Evolutionary conservation across 2,797 vertebrate species (phyloP), one percentile per base, ranked within the genome.

Genomic region (Anguilla megastoma): DNA sequence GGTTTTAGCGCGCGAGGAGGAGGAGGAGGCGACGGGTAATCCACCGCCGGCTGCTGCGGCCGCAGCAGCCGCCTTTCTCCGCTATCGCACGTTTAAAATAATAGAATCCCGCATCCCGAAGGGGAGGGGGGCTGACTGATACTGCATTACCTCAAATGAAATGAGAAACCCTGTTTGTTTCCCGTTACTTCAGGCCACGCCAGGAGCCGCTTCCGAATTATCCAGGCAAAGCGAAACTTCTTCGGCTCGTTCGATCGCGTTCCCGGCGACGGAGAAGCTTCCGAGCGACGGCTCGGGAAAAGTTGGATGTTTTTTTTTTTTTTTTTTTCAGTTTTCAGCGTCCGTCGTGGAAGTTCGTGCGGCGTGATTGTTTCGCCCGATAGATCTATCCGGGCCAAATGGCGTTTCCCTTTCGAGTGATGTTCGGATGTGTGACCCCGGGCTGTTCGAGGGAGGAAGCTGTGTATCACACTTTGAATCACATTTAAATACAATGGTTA

Each of bases 111-210:
- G 18, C 54, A 36, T 85, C 48, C 76, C 16, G 18, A 63, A 30
- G 52, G 41, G 56, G 16, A 27, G 36, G 36, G 36, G 54, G 54
- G 54, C 71, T n/a, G 86, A 58, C 24, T 82, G 54, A 83, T 79
- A 87, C n/a, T n/a, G 60, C 3, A 63, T 24, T n/a, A 83, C 6
- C 80, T 83, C 79, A 45, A 74, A 48, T 54, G 56, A 80, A 79
- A 87, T 60, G 48, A 60, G 86, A 56, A 87, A 10, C 30, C 58
- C 27, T 80, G 0, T 74, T 24, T 63, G 8, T 21, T 33, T 0
- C 71, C 33, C 79, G 50, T 24, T 18, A 66, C 54, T 82, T 71
- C 21, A 48, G 80, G 76, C 76, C 79, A 36, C 16, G 86, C 56
- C 21, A 16, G 54, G 63, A 24, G 41, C 33, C 5, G 12, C 54